Conservation (phyloP, 2,797 vertebrate genomes). For the Paramormyrops hopkinsi region DNA sequence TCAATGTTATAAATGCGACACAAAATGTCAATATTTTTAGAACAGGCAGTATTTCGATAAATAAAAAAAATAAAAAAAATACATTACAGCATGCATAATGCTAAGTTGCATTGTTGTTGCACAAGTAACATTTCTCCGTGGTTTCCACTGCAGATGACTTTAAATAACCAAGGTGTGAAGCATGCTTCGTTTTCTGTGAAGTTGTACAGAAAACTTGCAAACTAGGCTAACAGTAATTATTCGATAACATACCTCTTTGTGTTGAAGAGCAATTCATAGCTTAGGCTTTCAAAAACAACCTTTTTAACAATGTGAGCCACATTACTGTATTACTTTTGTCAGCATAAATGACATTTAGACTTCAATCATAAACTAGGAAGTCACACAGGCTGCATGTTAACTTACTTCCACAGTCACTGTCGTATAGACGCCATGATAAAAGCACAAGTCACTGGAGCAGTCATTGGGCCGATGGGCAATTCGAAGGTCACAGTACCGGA, state of each 20-base stretch:
- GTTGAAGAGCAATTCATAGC: background rate
- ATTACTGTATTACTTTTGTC: background rate
- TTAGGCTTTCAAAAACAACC: background rate
- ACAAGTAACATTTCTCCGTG: background rate
- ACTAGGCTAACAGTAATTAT: background rate
- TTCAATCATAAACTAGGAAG: background rate
- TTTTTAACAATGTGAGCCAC: background rate
- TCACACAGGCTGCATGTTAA: background rate
- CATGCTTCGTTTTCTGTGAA: background rate
- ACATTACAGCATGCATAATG: background rate
- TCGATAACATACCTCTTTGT: background rate
- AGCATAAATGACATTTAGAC: background rate
- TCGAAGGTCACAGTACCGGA: slow-evolving; percentile 85
- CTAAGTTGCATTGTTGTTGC: background rate
- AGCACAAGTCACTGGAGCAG: slow-evolving; percentile 71
- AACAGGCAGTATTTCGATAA: background rate
- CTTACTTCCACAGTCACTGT: slow-evolving; percentile 78
- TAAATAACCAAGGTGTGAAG: background rate
- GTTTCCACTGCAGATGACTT: background rate
- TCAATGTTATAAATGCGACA: background rate
- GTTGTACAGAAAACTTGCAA: background rate
- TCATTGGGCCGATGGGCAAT: slow-evolving; percentile 76
- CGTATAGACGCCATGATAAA: slow-evolving; percentile 85
- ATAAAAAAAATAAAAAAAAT: background rate
- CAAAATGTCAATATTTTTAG: background rate